Conservation (phyloP, 2,113 vertebrate species). For the Onychostruthus taczanowskii region DNA sequence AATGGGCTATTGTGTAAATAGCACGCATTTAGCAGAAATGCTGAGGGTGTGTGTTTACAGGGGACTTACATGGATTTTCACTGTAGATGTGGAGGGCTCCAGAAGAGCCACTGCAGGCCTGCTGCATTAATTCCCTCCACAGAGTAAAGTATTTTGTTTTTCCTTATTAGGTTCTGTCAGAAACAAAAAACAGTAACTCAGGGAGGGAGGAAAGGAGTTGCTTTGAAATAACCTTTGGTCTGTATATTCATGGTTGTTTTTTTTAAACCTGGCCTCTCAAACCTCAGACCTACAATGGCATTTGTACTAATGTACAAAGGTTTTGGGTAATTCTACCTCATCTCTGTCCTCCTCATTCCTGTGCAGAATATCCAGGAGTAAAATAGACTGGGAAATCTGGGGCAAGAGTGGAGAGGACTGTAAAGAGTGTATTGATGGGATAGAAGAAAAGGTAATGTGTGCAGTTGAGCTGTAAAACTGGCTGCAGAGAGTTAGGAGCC, state of each 20-base stretch:
- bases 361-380: background rate
- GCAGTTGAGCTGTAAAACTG: background rate
- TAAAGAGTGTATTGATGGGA: background rate
- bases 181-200: background rate
- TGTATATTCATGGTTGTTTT: background rate
- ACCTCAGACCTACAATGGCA: background rate
- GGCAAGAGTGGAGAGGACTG: background rate
- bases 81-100: background rate
- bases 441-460: background rate
- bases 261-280: background rate
- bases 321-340: background rate
- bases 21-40: conserved; percentile 39
- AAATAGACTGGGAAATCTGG: background rate
- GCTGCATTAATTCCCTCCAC: background rate
- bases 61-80: conserved; percentile 17
- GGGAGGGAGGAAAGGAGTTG: background rate
- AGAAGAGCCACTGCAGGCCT: background rate
- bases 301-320: background rate
- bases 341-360: background rate
- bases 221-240: background rate
- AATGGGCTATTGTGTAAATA: conserved; percentile 54
- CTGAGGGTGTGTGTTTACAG: conserved; percentile 41
- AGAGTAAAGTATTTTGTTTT: background rate
- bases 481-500: background rate
- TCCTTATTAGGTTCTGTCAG: background rate